A percentile compares a stretch with the other conserved stretches of the same genome.
Conservation (phyloP, 2,888 invertebrate species). For the Hirtodrosophila histrioides region DNA sequence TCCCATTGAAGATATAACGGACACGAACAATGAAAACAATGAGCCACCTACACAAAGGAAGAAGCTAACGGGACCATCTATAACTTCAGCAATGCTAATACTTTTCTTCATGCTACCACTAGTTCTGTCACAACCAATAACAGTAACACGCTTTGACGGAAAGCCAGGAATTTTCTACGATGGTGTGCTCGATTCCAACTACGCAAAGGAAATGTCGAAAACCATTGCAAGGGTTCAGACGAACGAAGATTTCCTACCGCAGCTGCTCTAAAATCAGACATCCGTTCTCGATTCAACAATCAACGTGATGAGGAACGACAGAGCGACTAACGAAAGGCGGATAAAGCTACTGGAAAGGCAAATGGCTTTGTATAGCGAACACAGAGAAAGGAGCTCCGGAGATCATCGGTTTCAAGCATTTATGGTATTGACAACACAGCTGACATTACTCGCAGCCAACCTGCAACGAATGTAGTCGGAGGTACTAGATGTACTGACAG, state of each 20-base stretch:
- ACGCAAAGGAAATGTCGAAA: background rate
- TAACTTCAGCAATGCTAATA: too few relatives aligned
- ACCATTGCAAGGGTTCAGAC: background rate
- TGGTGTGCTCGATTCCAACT: background rate
- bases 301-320: background rate
- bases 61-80: too few relatives aligned
- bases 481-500: too few relatives aligned
- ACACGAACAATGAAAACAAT: too few relatives aligned
- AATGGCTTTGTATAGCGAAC: background rate
- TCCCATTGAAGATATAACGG: too few relatives aligned
- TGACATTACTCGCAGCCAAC: background rate
- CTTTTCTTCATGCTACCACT: too few relatives aligned
- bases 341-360: background rate
- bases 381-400: too few relatives aligned
- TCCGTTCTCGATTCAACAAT: background rate
- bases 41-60: too few relatives aligned
- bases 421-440: background rate
- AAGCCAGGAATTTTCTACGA: too few relatives aligned
- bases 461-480: too few relatives aligned
- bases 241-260: background rate
- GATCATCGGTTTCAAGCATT: background rate
- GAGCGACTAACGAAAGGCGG: background rate
- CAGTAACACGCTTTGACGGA: too few relatives aligned
- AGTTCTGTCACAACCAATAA: too few relatives aligned
- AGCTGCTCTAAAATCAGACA: background rate